Evolutionary conservation across 2,113 vertebrate genomes (phyloP), one percentile per base, ranked within the genome.

Genomic region (Grammomys dolichurus): DNA sequence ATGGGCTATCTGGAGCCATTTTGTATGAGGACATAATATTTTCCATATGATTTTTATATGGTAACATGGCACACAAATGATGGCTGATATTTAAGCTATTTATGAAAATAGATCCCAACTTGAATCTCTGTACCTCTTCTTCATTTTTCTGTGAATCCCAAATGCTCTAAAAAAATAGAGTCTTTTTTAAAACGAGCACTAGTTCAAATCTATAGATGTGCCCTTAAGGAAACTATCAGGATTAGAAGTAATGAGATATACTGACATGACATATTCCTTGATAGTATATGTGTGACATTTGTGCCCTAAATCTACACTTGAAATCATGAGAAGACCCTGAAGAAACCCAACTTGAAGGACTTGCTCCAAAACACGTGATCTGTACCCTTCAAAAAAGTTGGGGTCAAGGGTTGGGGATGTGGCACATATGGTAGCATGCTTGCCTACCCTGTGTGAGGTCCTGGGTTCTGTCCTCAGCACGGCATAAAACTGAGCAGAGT

Each of bases 1-100:
- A 60, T 43, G 72, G 48, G 84, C 56, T 78, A 89, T 63, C 73
- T 92, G 90, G 72, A 93, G 72, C 43, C 77, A 81, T 48, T 94
- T 89, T 67, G 46, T n/a, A 36, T 36, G 60, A 65, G 7, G 40
- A 88, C 70, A 3, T 70, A 89, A 89, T 86, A 86, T 31, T 77
- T 70, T 87, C 75, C 28, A 60, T 40, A 20, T 94, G 58, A 88
- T 65, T 70, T 73, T 89, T 73, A 70, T n/a, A 40, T 26, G 43
- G n/a, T 63, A 86, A 67, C 36, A 43, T 16, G 31, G 48, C 48
- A 70, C 16, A 19, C 19, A 75, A 95, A 69, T 43, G 51, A 81
- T 56, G 33, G 28, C 69, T 4, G 1, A 82, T 72, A 60, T 40
- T 33, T 46, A 87, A 94, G 60, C 72, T 36, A 60, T 60, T 82